Conservation (phyloP, 2,888 invertebrate genomes). For the Microplitis deprimator region DNA sequence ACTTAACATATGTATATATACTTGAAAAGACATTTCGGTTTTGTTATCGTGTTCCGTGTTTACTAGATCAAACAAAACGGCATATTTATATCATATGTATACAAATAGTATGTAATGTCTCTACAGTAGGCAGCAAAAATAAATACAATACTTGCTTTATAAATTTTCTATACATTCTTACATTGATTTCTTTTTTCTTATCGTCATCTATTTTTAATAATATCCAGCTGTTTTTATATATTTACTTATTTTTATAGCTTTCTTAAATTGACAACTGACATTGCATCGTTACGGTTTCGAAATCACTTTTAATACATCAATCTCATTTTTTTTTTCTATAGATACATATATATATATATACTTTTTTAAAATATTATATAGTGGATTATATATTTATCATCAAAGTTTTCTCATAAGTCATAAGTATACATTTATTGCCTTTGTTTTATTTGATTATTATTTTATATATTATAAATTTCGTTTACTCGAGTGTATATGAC, state of each 20-base stretch:
- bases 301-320: neutral
- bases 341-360: slow-evolving; percentile 6
- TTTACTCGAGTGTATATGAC: neutral
- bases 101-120: neutral
- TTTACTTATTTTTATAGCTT: neutral
- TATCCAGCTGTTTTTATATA: slow-evolving; percentile 1
- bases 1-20: neutral
- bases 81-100: neutral
- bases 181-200: neutral
- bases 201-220: slow-evolving; percentile 1
- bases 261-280: neutral
- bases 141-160: slow-evolving; percentile 8
- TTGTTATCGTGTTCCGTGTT: neutral
- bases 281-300: neutral
- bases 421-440: slow-evolving; percentile 21
- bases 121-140: slow-evolving; percentile 9
- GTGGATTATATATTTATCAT: slow-evolving; percentile 18
- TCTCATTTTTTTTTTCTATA: neutral
- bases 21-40: neutral
- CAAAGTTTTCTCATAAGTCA: neutral
- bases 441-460: slow-evolving; percentile 9
- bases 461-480: neutral
- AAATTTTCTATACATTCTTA: neutral
- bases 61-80: neutral
- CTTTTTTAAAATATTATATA: slow-evolving; percentile 4